Base-by-base conservation (phyloP, 2,888 invertebrate species). In the Leptinotarsa tumamoca region DNA sequence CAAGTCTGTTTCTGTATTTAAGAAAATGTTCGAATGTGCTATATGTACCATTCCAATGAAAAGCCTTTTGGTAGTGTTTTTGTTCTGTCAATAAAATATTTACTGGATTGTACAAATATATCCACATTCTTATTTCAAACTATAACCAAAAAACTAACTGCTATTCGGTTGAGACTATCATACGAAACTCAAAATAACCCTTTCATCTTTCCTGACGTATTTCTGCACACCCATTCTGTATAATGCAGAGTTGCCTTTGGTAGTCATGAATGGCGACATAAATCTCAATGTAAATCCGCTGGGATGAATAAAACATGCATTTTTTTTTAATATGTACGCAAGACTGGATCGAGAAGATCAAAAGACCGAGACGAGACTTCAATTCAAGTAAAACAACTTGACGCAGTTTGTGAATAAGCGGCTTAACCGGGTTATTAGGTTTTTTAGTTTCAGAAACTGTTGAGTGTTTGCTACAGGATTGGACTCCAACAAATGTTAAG, bases 261-360 rank as follows among this genome's bases (percentile, higher is more conserved):
- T 63, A 63, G 27, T 71, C 51, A 61, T 58, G 74, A 75, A 75
- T 75, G 74, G 61, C 58, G 52, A 67, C 58, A 75, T 75, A 68
- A 74, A 75, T 75, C 71, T 71, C 61, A 61, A 75, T 61, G 68
- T 63, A 75, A 75, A 75, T 71, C 54, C 71, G 50, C 68, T 23
- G 61, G 23, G 68, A 75, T 75, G 71, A 75, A 75, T 75, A 71
- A 75, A 75, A 75, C 74, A 75, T 75, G 71, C 52, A 67, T 68
- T 75, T 75, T 33, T 21, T 71, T 68, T 66, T 18, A 43, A 43
- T n/a, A 7, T 63, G 33, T 63, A n/a, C 43, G 63, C 18, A 71
- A 71, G 68, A 63, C 63, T 63, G 63, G 63, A 63, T 63, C 63
- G n/a, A 21, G 58, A 23, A 21, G 58, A 58, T 58, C 18, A 63